phyloP scores from a whole-genome alignment of 2,797 vertebrate species.

The Anguilla megastoma region DNA sequence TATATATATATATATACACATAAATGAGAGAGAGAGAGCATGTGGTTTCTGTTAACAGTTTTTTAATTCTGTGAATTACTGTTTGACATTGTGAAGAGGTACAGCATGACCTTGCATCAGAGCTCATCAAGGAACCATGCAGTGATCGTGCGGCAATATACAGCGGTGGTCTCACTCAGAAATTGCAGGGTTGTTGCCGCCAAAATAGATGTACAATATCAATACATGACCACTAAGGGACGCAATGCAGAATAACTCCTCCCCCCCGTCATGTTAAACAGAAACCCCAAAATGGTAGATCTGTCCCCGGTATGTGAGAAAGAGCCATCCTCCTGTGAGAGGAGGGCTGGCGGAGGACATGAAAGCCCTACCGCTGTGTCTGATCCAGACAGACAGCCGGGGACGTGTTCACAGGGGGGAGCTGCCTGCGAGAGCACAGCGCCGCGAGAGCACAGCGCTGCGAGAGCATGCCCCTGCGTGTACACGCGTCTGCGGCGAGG shows the following conservation, averaged over 20 bases:
- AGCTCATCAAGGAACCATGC: slow-evolving; percentile 32
- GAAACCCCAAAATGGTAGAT: slow-evolving; percentile 50
- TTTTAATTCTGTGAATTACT: not conserved
- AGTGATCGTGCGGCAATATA: slow-evolving; percentile 23
- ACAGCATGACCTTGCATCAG: slow-evolving; percentile 41
- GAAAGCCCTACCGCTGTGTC: slow-evolving; percentile 43
- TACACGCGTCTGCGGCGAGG: slow-evolving; percentile 65
- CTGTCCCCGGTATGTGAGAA: slow-evolving; percentile 42
- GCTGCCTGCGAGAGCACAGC: not conserved
- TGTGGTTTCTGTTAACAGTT: not conserved
- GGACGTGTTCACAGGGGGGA: slow-evolving; percentile 29
- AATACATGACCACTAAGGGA: slow-evolving; percentile 12
- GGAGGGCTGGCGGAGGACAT: slow-evolving; percentile 26
- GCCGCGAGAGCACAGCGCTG: not conserved
- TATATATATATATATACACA: too few species aligned
- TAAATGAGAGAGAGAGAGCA: not conserved
- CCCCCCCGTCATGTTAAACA: slow-evolving; percentile 9
- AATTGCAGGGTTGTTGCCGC: slow-evolving; percentile 35
- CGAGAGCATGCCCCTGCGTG: slow-evolving; percentile 32
- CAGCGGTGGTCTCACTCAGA: slow-evolving; percentile 36
- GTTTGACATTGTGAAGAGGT: not conserved
- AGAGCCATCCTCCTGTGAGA: slow-evolving; percentile 32
- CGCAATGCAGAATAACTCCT: slow-evolving; percentile 24
- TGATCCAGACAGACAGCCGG: slow-evolving; percentile 54
- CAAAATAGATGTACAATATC: slow-evolving; percentile 33